Percentiles rank a stretch among this genome's conserved stretches.
phyloP scores from a whole-genome alignment of 2,797 vertebrate genomes.

The Acestrorhynchus altus region DNA sequence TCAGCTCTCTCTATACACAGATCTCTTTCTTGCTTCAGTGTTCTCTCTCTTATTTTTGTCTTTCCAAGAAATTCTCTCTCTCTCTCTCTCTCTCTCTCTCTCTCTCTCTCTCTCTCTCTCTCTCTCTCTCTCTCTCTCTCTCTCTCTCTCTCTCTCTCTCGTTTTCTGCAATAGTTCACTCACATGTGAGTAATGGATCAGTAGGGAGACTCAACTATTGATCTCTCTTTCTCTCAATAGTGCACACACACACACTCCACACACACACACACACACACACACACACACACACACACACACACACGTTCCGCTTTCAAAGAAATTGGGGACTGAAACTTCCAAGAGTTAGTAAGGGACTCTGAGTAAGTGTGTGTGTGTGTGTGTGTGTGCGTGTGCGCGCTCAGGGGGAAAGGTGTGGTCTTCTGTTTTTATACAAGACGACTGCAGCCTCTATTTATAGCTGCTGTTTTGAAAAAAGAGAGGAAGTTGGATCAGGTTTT shows the following conservation, averaged over 20 bases:
- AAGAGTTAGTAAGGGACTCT: too few species aligned
- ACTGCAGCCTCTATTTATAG: slow-evolving; percentile 61
- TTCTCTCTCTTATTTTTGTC: neutral
- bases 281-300: slow-evolving; percentile 6
- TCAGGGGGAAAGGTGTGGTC: slow-evolving; percentile 60
- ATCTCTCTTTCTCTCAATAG: slow-evolving; percentile 17
- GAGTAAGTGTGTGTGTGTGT: slow-evolving; percentile 17
- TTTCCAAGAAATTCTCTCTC: neutral
- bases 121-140: neutral
- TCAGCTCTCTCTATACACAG: too few species aligned
- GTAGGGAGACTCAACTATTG: slow-evolving; percentile 38
- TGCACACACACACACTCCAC: neutral
- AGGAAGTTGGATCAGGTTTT: slow-evolving; percentile 50
- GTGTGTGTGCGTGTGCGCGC: neutral
- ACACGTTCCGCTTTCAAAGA: too few species aligned
- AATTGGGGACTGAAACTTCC: too few species aligned
- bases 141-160: neutral
- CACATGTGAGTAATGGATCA: slow-evolving; percentile 21
- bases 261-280: neutral
- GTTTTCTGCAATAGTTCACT: neutral
- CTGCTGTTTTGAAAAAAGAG: slow-evolving; percentile 58
- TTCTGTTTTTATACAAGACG: slow-evolving; percentile 47
- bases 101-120: neutral
- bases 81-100: neutral
- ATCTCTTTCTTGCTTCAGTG: neutral